A percentile compares a stretch with the other conserved stretches of the same genome.
phyloP scores from a whole-genome alignment of 2,797 vertebrate species.

The Hemitrygon akajei region DNA sequence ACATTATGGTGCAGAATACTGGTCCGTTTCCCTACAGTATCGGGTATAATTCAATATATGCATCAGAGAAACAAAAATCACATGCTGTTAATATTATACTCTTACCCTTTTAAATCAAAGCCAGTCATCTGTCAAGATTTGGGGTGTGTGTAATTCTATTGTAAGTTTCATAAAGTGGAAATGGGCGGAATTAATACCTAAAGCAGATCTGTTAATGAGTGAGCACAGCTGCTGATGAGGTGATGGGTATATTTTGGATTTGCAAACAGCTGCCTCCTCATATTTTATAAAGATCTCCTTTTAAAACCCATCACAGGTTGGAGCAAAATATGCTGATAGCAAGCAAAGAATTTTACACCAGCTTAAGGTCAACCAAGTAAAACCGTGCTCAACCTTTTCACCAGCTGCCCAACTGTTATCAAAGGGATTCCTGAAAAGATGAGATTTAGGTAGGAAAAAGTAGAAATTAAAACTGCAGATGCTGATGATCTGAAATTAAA shows the following conservation, averaged over 20 bases:
- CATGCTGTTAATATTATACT: neutral
- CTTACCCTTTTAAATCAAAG: constrained; percentile 3
- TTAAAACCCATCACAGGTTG: neutral
- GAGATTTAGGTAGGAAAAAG: neutral
- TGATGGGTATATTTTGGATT: neutral
- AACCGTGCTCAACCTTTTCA: too few species aligned
- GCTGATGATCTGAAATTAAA: too few species aligned
- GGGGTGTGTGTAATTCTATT: neutral
- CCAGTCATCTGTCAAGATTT: neutral
- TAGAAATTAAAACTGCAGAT: too few species aligned
- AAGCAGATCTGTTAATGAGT: neutral
- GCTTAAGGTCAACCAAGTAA: too few species aligned
- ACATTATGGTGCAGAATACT: neutral
- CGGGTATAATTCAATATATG: neutral
- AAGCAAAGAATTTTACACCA: too few species aligned
- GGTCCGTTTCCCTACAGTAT: neutral
- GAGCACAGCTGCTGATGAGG: neutral
- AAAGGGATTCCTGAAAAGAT: neutral
- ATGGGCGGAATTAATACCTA: neutral
- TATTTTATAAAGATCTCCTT: neutral
- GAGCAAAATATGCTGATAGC: neutral
- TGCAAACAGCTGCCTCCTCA: neutral
- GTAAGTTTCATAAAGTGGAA: neutral
- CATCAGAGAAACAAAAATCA: neutral
- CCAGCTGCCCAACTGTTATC: too few species aligned